Evolutionary conservation across 2,888 invertebrate genomes (phyloP), one percentile per base, ranked within the genome.

Genomic region (Perdita meconis): DNA sequence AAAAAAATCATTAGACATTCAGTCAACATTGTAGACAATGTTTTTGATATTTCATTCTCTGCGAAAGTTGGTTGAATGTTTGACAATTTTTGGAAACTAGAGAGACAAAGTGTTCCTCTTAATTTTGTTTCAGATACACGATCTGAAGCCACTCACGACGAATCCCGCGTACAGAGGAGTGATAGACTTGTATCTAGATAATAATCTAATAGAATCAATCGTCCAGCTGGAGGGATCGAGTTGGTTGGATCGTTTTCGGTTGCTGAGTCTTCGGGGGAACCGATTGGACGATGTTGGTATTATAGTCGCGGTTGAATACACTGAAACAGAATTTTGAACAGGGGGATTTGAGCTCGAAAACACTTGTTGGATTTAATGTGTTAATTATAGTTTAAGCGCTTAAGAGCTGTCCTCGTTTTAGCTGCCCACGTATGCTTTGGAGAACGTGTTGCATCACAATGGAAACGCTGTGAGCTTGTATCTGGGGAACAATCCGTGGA

Each of bases 401-500:
- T 22, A 55, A 50, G n/a, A 51, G 8, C 1, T 34, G 26, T 40
- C n/a, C 6, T 16, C 56, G 16, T 92, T 93, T 26, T 91, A 97
- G 96, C 93, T 97, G 55, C 97, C 97, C 8, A 95, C 96, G 0
- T 97, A 97, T 90, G 96, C 96, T 0, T 93, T 97, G 78, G 96
- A 97, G 87, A 96, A 97, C 89, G 96, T 96, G 0, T 94, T 97
- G 30, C 94, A 95, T 85, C 94, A 94, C 60, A 97, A 97, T 90
- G 93, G 94, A 50, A 95, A 95, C 83, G 96, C 95, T 44, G 95
- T 95, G 87, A 93, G 95, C 69, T 93, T 97, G 36, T 95, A 94
- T 87, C 93, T 97, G 0, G 96, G 96, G 0, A 93, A 94, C 78
- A 97, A 97, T 92, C 96, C 97, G 0, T 97, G 97, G 97, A 93